Evolutionary conservation across 2,888 invertebrate genomes (phyloP).

Genomic region (Drosophila paranaensis): DNA sequence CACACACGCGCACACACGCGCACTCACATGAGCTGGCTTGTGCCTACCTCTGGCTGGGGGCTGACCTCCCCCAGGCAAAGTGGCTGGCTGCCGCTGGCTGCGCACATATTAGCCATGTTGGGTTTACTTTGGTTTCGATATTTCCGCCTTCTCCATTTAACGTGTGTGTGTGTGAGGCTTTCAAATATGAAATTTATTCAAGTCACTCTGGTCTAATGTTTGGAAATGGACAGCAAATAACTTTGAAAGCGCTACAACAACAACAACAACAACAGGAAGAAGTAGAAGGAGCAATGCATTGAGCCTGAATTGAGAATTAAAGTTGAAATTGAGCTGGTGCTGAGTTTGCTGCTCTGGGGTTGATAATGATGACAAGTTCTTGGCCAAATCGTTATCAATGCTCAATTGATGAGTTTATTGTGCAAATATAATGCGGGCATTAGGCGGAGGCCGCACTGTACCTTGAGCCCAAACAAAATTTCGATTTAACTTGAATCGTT

Average conservation of each 20-base stretch:
- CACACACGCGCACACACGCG: conserved; percentile 21
- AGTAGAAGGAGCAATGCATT: conserved; percentile 15
- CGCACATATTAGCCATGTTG: conserved; percentile 73
- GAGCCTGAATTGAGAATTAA: conserved; percentile 37
- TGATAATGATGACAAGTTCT: conserved; percentile 55
- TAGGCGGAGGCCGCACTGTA: neutral
- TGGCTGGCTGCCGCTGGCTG: conserved; percentile 24
- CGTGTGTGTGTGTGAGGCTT: conserved; percentile 50
- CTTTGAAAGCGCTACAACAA: conserved; percentile 73
- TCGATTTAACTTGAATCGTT: conserved; percentile 68
- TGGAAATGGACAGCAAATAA: conserved; percentile 78
- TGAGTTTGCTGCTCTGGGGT: conserved; percentile 20
- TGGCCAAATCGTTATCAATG: conserved; percentile 29
- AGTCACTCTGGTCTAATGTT: conserved; percentile 80
- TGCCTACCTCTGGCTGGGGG: conserved; percentile 41
- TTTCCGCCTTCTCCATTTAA: conserved; percentile 50
- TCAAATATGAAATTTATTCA: conserved; percentile 81
- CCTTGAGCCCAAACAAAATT: conserved; percentile 45
- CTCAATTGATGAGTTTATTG: conserved; percentile 57
- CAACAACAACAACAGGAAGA: conserved; percentile 42
- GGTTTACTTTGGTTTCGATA: conserved; percentile 72
- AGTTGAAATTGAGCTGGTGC: conserved; percentile 36
- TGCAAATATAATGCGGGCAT: conserved; percentile 24
- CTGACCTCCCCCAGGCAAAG: conserved; percentile 47
- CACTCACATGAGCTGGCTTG: conserved; percentile 6